Evolutionary conservation across 2,113 vertebrate species (phyloP).

Genomic region (Sapajus apella): DNA sequence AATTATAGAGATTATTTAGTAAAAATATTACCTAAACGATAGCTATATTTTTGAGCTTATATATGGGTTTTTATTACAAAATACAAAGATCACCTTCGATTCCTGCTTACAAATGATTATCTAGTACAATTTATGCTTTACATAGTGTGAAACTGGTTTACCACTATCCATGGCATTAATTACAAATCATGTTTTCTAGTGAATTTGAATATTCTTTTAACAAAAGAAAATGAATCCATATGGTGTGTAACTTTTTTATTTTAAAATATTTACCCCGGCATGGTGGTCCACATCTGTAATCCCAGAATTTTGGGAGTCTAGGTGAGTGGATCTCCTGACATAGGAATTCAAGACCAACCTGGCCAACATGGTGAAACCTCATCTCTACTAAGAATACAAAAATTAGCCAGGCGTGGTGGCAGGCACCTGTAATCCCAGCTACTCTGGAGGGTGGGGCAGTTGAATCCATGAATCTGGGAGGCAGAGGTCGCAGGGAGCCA

Average conservation of each 20-base stretch:
- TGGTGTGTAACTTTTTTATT: not conserved
- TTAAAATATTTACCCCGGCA: too few species aligned
- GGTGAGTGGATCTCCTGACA: too few species aligned
- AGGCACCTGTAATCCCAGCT: too few species aligned
- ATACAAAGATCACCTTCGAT: not conserved
- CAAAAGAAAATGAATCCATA: not conserved
- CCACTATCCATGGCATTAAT: not conserved
- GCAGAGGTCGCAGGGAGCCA: too few species aligned
- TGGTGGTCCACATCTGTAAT: too few species aligned
- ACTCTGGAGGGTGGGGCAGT: too few species aligned
- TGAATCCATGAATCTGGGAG: too few species aligned
- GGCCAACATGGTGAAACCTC: too few species aligned
- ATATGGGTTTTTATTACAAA: not conserved
- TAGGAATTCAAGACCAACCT: too few species aligned
- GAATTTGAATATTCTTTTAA: not conserved
- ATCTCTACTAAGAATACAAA: too few species aligned
- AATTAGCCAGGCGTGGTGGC: too few species aligned
- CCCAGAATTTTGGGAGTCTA: too few species aligned
- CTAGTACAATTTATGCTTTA: not conserved
- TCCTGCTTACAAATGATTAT: not conserved
- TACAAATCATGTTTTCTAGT: not conserved
- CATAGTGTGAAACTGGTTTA: not conserved
- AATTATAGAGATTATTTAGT: constrained; percentile 6
- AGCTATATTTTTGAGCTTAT: not conserved
- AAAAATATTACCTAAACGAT: not conserved